Base-by-base conservation (phyloP, 2,113 vertebrate species). In the Arvicanthis niloticus region DNA sequence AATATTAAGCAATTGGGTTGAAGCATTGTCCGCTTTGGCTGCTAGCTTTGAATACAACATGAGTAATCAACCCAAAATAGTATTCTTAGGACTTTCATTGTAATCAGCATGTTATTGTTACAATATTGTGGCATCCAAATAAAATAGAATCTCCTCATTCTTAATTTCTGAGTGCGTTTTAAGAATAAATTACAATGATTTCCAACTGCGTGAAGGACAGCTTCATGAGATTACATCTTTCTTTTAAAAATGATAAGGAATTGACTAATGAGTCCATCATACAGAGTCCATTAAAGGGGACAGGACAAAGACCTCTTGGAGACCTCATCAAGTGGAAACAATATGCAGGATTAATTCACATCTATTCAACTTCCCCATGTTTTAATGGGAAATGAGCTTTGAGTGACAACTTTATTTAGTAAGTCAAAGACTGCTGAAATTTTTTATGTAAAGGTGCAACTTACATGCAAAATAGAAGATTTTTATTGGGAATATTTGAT, bases 131-230 rank as follows among this genome's bases (percentile, higher is more conserved):
- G 89, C 80, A 70, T 37, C 94, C 89, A 94, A 96, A 96, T 96
- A 96, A 94, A 97, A 68, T 56, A 72, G 42, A 87, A 37, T 85
- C 58, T 96, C 73, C 65, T 93, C 70, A n/a, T 96, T 96, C 94
- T 95, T 97, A 95, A 97, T 98, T 96, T 98, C 85, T 97, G 86
- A 97, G 97, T 98, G 97, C 96, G 96, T 98, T 98, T 98, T 98
- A 98, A 89, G 95, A 97, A 98, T 98, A 98, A 99, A 99, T 99
- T 98, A 98, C 97, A 99, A 98, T 99, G 98, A 98, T 98, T 98
- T 96, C 88, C 68, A 95, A 97, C 94, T 2, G 17, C n/a, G 31
- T 93, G 89, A 97, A 96, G 48, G 91, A 94, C 98, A 98, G 98
- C 96, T 98, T 98, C 98, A 75, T 90, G 92, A 95, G 95, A 97